phyloP scores from a whole-genome alignment of 2,888 invertebrate genomes.

The Trissoscelio sp. region DNA sequence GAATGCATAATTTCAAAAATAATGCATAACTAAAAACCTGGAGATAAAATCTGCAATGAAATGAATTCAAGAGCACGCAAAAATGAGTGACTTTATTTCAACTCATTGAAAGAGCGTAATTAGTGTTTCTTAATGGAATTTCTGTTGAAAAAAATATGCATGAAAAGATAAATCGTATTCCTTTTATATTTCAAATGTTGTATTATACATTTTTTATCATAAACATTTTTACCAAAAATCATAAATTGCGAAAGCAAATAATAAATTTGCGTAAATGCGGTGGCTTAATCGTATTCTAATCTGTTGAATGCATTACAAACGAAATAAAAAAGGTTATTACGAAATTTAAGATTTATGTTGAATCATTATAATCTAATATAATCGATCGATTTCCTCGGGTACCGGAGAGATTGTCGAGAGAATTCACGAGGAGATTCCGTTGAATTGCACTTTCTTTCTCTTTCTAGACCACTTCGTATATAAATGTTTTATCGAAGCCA shows the following conservation, averaged over 20 bases:
- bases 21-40: too few species aligned
- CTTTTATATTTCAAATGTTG: too few species aligned
- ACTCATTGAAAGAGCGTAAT: too few species aligned
- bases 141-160: too few species aligned
- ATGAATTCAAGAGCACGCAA: too few species aligned
- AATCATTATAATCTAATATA: constrained; percentile 64
- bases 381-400: constrained; percentile 51
- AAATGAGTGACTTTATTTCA: too few species aligned
- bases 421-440: constrained; percentile 64
- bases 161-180: too few species aligned
- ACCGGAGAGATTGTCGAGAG: constrained; percentile 57
- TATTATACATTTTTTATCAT: too few species aligned
- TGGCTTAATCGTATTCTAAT: constrained; percentile 26
- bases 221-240: neutral
- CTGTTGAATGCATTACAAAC: constrained; percentile 37
- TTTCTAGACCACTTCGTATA: constrained; percentile 58
- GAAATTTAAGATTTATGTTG: constrained; percentile 54
- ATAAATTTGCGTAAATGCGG: neutral
- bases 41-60: too few species aligned
- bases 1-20: too few species aligned
- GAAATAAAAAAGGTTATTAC: constrained; percentile 46
- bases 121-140: too few species aligned
- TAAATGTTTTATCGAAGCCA: constrained; percentile 69
- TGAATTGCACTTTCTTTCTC: constrained; percentile 59
- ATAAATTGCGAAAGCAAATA: neutral